These are phyloP conservation scores for Poeciliopsis occidentalis DNA, from an alignment of 2,113 vertebrate genomes.

Conservation along the genomic window DNA sequence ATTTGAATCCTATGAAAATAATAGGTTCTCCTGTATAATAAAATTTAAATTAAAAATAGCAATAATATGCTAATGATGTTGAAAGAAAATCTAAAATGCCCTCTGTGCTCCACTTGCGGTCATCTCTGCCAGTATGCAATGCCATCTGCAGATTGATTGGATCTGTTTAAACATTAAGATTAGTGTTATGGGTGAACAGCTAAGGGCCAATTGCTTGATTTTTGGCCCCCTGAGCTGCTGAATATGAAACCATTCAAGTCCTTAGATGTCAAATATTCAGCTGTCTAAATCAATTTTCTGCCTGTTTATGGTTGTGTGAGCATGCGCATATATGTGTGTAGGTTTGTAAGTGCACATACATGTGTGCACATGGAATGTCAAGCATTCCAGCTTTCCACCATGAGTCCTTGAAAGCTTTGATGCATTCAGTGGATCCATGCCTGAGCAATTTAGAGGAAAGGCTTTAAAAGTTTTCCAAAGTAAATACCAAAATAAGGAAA, in stretches of 20 bases:
- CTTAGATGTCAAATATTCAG: slow-evolving; percentile 74
- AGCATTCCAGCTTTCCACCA: slow-evolving; percentile 43
- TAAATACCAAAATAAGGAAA: slow-evolving; percentile 72
- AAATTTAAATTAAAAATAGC: neutral
- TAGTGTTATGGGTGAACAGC: slow-evolving; percentile 69
- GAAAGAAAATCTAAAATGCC: slow-evolving; percentile 12
- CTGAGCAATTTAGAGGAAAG: slow-evolving; percentile 67
- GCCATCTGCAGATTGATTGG: slow-evolving; percentile 54
- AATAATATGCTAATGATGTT: neutral
- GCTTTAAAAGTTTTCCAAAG: slow-evolving; percentile 71
- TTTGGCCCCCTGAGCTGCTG: slow-evolving; percentile 41
- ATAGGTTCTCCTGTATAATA: neutral
- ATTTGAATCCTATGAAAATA: neutral
- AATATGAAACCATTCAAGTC: slow-evolving; percentile 62
- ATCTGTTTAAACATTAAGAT: slow-evolving; percentile 74
- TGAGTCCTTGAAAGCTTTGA: slow-evolving; percentile 67
- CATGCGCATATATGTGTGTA: slow-evolving; percentile 19
- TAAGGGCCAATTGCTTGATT: slow-evolving; percentile 53
- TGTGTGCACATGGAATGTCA: slow-evolving; percentile 56
- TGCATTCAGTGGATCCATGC: slow-evolving; percentile 68
- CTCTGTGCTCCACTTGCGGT: slow-evolving; percentile 20
- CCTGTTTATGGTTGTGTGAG: slow-evolving; percentile 50
- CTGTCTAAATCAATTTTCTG: slow-evolving; percentile 69
- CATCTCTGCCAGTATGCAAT: slow-evolving; percentile 1
- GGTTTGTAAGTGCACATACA: slow-evolving; percentile 25